A percentile compares a stretch with the other conserved stretches of the same genome.
Conservation (phyloP, 2,113 vertebrate species). For the Carassius carassius region DNA sequence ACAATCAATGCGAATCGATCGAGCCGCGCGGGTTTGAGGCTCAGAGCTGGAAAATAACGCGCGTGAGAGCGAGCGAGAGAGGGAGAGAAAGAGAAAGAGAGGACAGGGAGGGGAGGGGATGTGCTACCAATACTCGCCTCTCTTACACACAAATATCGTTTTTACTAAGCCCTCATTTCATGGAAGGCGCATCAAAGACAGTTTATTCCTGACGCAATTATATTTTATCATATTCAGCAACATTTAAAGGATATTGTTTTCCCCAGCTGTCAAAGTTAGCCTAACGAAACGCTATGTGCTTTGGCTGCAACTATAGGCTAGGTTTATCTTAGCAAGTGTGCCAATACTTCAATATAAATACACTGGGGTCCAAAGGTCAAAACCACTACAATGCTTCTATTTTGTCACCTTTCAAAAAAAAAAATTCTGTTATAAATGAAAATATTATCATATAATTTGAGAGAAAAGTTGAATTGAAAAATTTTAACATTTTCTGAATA, state of each 20-base stretch:
- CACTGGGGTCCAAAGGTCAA: background rate
- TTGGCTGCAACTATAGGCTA: slow-evolving; percentile 3
- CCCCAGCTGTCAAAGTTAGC: slow-evolving; percentile 5
- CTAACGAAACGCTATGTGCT: background rate
- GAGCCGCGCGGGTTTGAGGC: slow-evolving; percentile 80
- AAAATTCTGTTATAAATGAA: background rate
- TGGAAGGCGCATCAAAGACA: slow-evolving; percentile 15
- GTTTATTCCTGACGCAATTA: slow-evolving; percentile 3
- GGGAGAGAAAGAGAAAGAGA: background rate
- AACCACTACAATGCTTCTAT: background rate
- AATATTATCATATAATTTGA: background rate
- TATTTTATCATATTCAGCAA: slow-evolving; percentile 29
- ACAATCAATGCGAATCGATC: slow-evolving; percentile 99
- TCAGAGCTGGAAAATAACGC: slow-evolving; percentile 83
- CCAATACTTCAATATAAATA: slow-evolving; percentile 13
- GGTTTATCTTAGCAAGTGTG: slow-evolving; percentile 13
- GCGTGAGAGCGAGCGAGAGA: slow-evolving; percentile 56
- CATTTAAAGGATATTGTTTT: slow-evolving; percentile 1
- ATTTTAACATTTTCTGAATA: background rate
- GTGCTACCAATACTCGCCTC: slow-evolving; percentile 66
- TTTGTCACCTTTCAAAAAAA: background rate
- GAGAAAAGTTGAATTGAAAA: background rate
- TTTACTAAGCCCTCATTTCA: slow-evolving; percentile 31
- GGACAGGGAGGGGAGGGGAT: slow-evolving; percentile 64
- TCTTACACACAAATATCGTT: slow-evolving; percentile 69